phyloP scores from a whole-genome alignment of 2,113 vertebrate species.

The Phainopepla nitens region DNA sequence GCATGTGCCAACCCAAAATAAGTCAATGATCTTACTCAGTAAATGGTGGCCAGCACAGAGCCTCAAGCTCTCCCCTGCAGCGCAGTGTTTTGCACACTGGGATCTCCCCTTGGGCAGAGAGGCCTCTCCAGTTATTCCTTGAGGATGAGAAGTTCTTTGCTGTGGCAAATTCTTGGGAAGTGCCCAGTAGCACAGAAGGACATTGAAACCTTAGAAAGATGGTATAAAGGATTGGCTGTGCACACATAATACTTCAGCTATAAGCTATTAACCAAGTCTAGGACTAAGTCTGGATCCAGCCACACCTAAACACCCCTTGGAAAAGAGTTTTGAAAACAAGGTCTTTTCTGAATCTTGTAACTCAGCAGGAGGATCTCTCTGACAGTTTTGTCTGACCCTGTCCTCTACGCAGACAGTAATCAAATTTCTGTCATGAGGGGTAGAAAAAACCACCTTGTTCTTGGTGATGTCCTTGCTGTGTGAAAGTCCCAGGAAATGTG shows the following conservation, averaged over 20 bases:
- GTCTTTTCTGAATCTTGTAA: neutral
- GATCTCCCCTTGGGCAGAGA: neutral
- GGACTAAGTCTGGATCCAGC: neutral
- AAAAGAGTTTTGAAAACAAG: neutral
- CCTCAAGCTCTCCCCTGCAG: neutral
- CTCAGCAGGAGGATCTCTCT: neutral
- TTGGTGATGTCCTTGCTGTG: neutral
- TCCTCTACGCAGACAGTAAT: neutral
- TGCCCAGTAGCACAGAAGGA: neutral
- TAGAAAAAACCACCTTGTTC: accelerated
- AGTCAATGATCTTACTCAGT: neutral
- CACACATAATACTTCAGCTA: neutral
- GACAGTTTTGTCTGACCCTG: neutral
- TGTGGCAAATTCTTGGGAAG: accelerated
- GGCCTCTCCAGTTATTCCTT: neutral
- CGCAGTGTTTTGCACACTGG: accelerated
- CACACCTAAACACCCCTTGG: neutral
- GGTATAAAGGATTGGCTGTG: neutral
- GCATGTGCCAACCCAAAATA: neutral
- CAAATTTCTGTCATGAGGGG: neutral
- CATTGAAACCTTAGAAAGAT: neutral
- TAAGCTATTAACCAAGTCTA: neutral
- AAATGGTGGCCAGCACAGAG: too few species aligned
- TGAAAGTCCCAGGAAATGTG: neutral
- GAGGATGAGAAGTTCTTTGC: neutral